Conservation (phyloP, 2,797 vertebrate species). For the Sebastes alutus region DNA sequence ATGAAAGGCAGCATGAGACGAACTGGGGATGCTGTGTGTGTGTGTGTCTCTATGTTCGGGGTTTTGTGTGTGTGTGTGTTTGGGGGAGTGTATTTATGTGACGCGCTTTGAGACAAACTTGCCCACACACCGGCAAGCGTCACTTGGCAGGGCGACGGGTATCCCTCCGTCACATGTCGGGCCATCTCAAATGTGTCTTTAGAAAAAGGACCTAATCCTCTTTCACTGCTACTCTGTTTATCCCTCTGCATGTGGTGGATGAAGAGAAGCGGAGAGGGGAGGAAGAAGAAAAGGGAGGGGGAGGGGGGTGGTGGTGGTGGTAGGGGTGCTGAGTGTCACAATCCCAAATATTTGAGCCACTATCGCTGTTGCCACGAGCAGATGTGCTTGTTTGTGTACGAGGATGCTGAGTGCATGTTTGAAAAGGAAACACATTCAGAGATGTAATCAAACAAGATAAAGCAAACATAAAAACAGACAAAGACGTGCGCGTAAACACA, state of each 20-base stretch:
- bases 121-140: conserved; percentile 42
- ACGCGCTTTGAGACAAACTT: conserved; percentile 41
- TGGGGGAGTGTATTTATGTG: conserved; percentile 13
- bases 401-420: conserved; percentile 36
- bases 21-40: conserved; percentile 3
- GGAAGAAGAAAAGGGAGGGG: not conserved
- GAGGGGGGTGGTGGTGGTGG: not conserved
- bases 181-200: conserved; percentile 50
- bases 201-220: conserved; percentile 59
- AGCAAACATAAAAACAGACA: conserved; percentile 24
- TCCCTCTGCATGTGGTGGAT: conserved; percentile 30
- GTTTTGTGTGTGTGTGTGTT: not conserved
- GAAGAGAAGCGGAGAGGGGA: not conserved
- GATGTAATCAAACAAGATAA: conserved; percentile 20
- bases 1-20: conserved; percentile 48
- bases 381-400: conserved; percentile 41
- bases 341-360: conserved; percentile 3
- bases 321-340: not conserved
- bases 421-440: conserved; percentile 27
- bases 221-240: conserved; percentile 34
- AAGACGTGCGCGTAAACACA: not conserved
- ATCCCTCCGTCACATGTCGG: conserved; percentile 25
- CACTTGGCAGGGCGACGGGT: conserved; percentile 43
- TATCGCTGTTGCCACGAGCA: conserved; percentile 22
- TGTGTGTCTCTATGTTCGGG: not conserved